Percentiles rank a stretch among this genome's conserved stretches.
Evolutionary conservation across 1,140 invertebrate genomes (phyloP).

Genomic region (Ylistrum balloti): DNA sequence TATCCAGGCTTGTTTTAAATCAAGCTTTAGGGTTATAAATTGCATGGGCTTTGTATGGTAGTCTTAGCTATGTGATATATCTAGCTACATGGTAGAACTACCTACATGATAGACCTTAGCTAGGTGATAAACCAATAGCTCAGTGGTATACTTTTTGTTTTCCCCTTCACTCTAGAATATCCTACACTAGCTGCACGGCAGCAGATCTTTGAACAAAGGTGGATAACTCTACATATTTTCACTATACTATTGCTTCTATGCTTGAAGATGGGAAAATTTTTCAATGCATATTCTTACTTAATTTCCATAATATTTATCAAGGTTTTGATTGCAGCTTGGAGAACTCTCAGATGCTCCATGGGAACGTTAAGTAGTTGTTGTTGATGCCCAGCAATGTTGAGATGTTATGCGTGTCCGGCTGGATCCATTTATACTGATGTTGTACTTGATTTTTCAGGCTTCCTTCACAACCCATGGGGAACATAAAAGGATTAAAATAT

Average conservation of each 20-base stretch:
- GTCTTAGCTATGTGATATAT: neutral
- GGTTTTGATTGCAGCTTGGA: neutral
- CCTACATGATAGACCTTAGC: no score
- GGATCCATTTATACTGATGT: neutral
- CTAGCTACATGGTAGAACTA: neutral
- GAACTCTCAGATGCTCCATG: neutral
- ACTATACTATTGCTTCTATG: neutral
- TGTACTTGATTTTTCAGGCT: slow-evolving; percentile 39
- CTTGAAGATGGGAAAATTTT: neutral
- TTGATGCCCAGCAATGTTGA: neutral
- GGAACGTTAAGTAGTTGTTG: neutral
- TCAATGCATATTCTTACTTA: neutral
- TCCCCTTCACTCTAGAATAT: neutral
- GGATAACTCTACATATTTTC: neutral
- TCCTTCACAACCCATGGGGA: slow-evolving; percentile 31
- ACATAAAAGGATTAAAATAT: slow-evolving; percentile 20
- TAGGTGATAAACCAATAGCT: no score
- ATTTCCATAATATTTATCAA: neutral
- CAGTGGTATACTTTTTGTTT: no score
- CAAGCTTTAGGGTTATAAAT: neutral
- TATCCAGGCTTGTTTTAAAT: neutral
- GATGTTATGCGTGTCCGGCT: neutral
- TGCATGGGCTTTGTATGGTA: neutral
- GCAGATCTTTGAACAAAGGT: slow-evolving; percentile 14
- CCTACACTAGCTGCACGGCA: neutral